These are phyloP conservation scores for Meleagris gallopavo DNA, from an alignment of 2,113 vertebrate genomes.

Conservation along the genomic window DNA sequence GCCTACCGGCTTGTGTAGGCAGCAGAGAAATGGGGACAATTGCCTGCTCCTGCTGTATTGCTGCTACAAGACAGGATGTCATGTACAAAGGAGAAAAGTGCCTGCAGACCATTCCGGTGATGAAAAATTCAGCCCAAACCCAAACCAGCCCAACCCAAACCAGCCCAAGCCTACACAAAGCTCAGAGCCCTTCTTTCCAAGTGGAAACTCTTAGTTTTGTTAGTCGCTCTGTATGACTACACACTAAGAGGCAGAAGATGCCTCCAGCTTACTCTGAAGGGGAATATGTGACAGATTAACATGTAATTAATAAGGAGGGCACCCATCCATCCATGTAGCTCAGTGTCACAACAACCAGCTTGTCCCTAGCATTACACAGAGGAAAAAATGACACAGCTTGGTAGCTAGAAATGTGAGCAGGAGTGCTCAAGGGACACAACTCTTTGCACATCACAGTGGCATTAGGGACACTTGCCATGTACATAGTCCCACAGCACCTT, in stretches of 20 bases:
- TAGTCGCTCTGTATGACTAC: not conserved
- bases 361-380: not conserved
- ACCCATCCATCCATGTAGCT: not conserved
- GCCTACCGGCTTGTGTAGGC: rapidly evolving
- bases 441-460: rapidly evolving
- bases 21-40: not conserved
- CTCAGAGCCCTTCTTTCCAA: not conserved
- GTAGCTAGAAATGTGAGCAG: not conserved
- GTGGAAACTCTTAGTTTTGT: not conserved
- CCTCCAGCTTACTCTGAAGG: not conserved
- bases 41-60: no score
- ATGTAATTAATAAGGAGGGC: not conserved
- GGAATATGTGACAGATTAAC: not conserved
- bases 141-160: no score
- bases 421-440: not conserved
- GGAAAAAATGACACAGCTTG: not conserved
- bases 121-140: not conserved
- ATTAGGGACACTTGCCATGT: rapidly evolving
- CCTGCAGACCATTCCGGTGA: not conserved
- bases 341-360: not conserved
- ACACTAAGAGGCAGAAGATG: not conserved
- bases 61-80: no score
- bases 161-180: not conserved
- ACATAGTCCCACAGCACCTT: not conserved
- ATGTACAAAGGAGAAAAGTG: not conserved